These are phyloP conservation scores for Percina caprodes DNA, from an alignment of 2,113 vertebrate genomes.

Conservation along the genomic window DNA sequence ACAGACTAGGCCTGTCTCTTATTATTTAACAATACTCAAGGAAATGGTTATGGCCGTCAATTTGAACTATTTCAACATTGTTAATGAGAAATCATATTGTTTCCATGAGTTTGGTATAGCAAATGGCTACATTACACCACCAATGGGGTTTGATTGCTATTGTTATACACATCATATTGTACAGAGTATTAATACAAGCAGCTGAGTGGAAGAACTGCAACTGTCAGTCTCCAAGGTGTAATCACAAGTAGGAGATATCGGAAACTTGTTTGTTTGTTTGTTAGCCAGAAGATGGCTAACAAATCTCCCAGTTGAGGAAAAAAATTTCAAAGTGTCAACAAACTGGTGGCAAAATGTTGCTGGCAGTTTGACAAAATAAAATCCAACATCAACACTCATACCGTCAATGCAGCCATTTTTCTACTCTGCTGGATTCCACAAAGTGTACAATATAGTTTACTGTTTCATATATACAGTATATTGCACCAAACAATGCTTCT, in stretches of 20 bases:
- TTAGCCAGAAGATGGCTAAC: background rate
- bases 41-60: background rate
- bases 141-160: background rate
- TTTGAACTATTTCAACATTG: background rate
- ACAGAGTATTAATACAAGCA: conserved; percentile 9
- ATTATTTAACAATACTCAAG: background rate
- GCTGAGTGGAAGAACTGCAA: background rate
- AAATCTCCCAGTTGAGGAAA: background rate
- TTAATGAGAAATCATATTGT: background rate
- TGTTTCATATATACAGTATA: conserved; percentile 10
- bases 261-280: background rate
- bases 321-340: background rate
- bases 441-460: background rate
- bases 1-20: no score
- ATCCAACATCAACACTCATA: background rate
- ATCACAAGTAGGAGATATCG: background rate
- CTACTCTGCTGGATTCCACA: background rate
- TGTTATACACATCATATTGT: background rate
- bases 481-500: conserved; percentile 38
- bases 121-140: background rate
- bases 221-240: background rate
- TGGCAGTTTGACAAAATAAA: background rate
- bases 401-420: background rate
- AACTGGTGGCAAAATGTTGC: background rate
- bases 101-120: background rate